Evolutionary conservation across 2,888 invertebrate species (phyloP).

Genomic region (Perizoma flavofasciatum): DNA sequence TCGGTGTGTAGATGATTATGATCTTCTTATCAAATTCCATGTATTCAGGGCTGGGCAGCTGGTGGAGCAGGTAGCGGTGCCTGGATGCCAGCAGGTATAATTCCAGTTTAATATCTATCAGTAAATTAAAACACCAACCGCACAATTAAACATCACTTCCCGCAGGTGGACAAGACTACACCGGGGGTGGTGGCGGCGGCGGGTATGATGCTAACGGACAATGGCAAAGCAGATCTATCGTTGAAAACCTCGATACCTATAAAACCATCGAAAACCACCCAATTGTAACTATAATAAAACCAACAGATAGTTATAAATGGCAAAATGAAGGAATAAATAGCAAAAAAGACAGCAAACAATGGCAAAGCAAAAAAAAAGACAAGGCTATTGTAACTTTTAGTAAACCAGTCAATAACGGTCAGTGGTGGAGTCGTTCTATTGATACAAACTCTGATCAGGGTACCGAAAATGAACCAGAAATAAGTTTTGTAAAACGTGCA

Average conservation of each 20-base stretch:
- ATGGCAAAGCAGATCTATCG: conserved; percentile 75
- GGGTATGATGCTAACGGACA: conserved; percentile 77
- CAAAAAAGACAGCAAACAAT: not conserved
- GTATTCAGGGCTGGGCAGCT: conserved; percentile 66
- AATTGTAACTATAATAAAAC: conserved; percentile 42
- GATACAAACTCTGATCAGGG: conserved; percentile 4
- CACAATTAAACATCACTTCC: conserved; percentile 41
- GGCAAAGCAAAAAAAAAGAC: conserved; percentile 1
- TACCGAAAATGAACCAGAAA: conserved; percentile 24
- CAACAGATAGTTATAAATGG: conserved; percentile 28
- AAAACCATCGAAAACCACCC: conserved; percentile 52
- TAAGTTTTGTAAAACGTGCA: conserved; percentile 32
- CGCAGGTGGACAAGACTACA: conserved; percentile 73
- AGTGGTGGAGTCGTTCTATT: conserved; percentile 8
- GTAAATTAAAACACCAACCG: conserved; percentile 29
- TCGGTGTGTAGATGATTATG: not conserved
- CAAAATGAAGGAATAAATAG: no score
- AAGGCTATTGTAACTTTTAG: not conserved
- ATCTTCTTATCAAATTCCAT: conserved; percentile 35
- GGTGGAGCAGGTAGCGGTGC: conserved; percentile 74
- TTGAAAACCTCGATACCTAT: conserved; percentile 44
- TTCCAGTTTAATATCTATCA: conserved; percentile 53
- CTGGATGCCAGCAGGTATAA: conserved; percentile 80
- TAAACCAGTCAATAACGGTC: not conserved
- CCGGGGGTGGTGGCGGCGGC: conserved; percentile 48